Base-by-base conservation (phyloP, 1,140 invertebrate species). In the Tribolium madens region DNA sequence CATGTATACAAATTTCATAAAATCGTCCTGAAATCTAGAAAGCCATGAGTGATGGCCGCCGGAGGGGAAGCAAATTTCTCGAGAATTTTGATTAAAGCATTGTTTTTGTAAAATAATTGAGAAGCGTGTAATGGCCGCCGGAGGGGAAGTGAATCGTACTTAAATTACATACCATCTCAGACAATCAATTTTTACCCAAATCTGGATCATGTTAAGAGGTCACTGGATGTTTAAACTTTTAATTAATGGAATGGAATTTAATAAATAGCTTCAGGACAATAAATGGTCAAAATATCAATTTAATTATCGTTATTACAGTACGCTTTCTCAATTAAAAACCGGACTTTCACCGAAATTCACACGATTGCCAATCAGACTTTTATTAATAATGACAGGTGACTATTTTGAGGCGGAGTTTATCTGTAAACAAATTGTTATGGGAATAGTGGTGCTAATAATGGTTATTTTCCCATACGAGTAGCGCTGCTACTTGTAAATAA, bases 301-400 rank as follows among this genome's bases (percentile, higher is more conserved):
- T 42, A 42, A 42, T 42, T 42, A 42, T 42, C 36, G 36, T n/a
- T 42, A 9, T 9, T 42, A 42, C 36, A 42, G 36, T 42, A 57
- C 17, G 52, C 52, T 57, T 57, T 64, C 26, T 26, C 57, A 64
- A 64, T 64, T 64, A 64, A 64, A 42, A 42, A 26, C 17, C 17
- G 21, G 7, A 33, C 57, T 64, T 64, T 64, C 57, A 64, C 57
- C 57, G 57, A 64, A 64, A 64, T 64, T 33, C 57, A 33, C 53
- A 64, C 57, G 57, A 33, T 33, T 12, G 57, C 31, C 31, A n/a
- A 26, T 14, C 15, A 21, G 26, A 26, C 17, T 1, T 26, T 60
- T 60, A 26, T 60, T 60, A 60, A n/a, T 26, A 60, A 18, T 13
- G 53, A 60, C 53, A 60, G 53, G 17, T 18, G 18, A 60, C 21